phyloP scores from a whole-genome alignment of 2,113 vertebrate species.

The Gulo gulo region DNA sequence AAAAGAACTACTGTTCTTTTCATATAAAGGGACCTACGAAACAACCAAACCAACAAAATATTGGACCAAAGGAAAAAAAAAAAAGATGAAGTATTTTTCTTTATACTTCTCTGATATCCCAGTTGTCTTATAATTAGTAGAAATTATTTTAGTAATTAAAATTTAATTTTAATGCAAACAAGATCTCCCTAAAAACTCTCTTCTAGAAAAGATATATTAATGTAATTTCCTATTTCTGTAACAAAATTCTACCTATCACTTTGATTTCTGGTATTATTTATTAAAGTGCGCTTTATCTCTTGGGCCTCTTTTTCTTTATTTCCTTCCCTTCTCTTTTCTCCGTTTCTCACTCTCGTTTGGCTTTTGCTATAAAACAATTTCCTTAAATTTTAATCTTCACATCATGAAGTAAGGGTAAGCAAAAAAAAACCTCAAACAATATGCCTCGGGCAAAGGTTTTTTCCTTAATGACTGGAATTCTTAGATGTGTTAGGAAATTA shows the following conservation, averaged over 20 bases:
- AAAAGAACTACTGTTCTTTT: background rate
- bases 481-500: conserved; percentile 67
- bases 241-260: background rate
- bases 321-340: background rate
- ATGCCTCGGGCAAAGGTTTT: conserved; percentile 31
- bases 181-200: conserved; percentile 29
- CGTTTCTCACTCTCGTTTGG: conserved; percentile 7
- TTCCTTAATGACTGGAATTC: conserved; percentile 55
- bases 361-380: conserved; percentile 60
- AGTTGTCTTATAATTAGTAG: conserved; percentile 36
- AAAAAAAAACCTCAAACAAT: conserved; percentile 6
- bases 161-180: conserved; percentile 48
- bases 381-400: conserved; percentile 50
- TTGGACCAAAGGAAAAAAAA: background rate
- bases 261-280: conserved; percentile 28
- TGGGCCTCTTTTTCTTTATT: background rate
- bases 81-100: background rate
- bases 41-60: background rate
- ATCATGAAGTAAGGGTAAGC: background rate
- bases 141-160: conserved; percentile 61
- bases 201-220: background rate
- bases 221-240: background rate
- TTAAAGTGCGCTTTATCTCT: background rate
- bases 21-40: background rate
- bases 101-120: background rate